Percentiles rank a stretch among this genome's conserved stretches.
Conservation (phyloP, 1,140 invertebrate genomes). For the Brachionus paranguensis region DNA sequence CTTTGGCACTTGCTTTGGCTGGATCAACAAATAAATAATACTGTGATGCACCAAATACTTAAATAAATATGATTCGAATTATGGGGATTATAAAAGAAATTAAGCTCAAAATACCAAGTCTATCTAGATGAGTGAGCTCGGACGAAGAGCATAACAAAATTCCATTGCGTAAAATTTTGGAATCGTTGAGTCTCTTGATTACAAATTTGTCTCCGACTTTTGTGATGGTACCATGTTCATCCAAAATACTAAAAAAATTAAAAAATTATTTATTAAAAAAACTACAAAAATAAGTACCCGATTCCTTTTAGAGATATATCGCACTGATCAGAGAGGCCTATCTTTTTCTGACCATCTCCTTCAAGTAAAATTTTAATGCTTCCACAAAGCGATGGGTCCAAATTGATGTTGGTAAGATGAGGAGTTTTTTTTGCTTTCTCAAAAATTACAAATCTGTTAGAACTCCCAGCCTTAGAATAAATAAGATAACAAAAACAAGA, state of each 20-base stretch:
- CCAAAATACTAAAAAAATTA: slow-evolving; percentile 54
- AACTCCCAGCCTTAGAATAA: not conserved
- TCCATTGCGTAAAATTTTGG: slow-evolving; percentile 60
- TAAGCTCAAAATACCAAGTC: slow-evolving; percentile 44
- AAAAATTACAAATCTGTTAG: slow-evolving; percentile 48
- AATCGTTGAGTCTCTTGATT: slow-evolving; percentile 55
- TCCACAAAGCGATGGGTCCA: slow-evolving; percentile 60
- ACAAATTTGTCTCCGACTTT: slow-evolving; percentile 52
- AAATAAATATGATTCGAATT: slow-evolving; percentile 42
- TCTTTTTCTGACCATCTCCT: slow-evolving; percentile 40
- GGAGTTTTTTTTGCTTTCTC: slow-evolving; percentile 58
- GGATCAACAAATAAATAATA: slow-evolving; percentile 37
- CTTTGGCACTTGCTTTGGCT: slow-evolving; percentile 8
- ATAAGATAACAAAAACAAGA: not conserved
- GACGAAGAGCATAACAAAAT: slow-evolving; percentile 54
- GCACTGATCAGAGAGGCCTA: not conserved
- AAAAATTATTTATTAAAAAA: no score
- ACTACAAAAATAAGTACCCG: not conserved
- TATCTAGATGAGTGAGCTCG: slow-evolving; percentile 60
- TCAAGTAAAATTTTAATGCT: slow-evolving; percentile 61
- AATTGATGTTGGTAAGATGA: slow-evolving; percentile 62
- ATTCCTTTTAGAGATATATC: slow-evolving; percentile 19
- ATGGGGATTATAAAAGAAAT: not conserved
- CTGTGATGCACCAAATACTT: slow-evolving; percentile 26
- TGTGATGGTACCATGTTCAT: slow-evolving; percentile 59